These are phyloP conservation scores for Neodiprion pinetum DNA, from an alignment of 1,140 invertebrate species.

Conservation along the genomic window DNA sequence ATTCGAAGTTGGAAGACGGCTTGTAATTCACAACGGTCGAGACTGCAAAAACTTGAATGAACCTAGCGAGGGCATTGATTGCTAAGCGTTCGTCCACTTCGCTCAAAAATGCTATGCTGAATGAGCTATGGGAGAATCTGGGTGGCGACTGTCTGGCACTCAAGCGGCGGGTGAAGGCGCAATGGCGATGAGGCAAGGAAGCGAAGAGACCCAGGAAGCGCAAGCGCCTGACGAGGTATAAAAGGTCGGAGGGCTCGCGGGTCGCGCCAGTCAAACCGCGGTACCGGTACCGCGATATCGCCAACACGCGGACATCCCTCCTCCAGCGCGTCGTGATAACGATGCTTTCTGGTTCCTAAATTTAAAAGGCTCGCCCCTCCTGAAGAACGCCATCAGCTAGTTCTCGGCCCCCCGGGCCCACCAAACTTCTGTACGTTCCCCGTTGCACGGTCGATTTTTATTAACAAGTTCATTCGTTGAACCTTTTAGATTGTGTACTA, in stretches of 20 bases:
- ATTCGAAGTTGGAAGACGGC: too few relatives aligned
- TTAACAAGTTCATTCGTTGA: too few relatives aligned
- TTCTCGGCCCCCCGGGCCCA: background rate
- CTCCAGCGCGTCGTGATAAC: background rate
- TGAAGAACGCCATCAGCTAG: background rate
- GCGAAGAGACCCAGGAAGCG: background rate
- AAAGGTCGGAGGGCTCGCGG: background rate
- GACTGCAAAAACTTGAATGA: too few relatives aligned
- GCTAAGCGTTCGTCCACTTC: too few relatives aligned
- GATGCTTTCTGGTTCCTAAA: background rate
- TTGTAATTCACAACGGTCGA: too few relatives aligned
- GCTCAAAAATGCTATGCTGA: too few relatives aligned
- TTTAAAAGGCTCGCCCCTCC: background rate
- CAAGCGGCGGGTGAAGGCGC: background rate
- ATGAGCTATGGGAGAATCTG: background rate
- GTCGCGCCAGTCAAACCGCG: background rate
- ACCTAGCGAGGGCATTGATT: too few relatives aligned
- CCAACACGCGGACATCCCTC: background rate
- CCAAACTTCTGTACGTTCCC: constrained; percentile 1
- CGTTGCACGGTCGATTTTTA: background rate
- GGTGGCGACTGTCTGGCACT: constrained; percentile 2
- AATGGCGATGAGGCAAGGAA: background rate
- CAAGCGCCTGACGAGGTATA: background rate
- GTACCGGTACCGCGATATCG: background rate
- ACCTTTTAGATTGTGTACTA: too few relatives aligned